phyloP scores from a whole-genome alignment of 2,113 vertebrate species.

The Cygnus atratus region DNA sequence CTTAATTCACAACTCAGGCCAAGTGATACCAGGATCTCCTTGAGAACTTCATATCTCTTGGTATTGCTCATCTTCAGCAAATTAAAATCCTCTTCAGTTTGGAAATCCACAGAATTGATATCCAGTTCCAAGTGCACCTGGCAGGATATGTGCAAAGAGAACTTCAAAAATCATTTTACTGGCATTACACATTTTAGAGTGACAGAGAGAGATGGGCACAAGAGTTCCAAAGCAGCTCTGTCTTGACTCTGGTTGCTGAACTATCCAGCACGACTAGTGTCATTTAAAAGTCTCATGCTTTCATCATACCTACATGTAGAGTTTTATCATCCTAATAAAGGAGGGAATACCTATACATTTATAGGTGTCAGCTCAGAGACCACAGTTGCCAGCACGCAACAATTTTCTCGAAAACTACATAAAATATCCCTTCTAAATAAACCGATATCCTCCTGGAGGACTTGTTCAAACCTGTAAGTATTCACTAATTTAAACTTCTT shows the following conservation, averaged over 20 bases:
- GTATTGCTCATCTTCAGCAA: conserved; percentile 84
- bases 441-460: background rate
- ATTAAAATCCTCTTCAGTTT: conserved; percentile 74
- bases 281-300: background rate
- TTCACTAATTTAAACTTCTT: background rate
- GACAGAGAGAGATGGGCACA: background rate
- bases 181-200: background rate
- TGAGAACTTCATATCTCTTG: conserved; percentile 81
- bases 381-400: background rate
- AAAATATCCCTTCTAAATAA: background rate
- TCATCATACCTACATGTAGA: background rate
- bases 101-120: conserved; percentile 65
- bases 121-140: conserved; percentile 86
- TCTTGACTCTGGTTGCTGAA: background rate
- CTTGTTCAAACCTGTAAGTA: background rate
- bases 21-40: conserved; percentile 82
- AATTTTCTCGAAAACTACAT: background rate
- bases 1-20: conserved; percentile 83
- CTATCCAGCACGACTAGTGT: background rate
- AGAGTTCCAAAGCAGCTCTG: background rate
- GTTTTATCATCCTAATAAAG: background rate
- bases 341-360: background rate
- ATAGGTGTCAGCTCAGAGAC: background rate
- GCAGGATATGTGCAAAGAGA: background rate
- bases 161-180: background rate